Conservation (phyloP, 1,140 invertebrate genomes). For the Drosophila setifemur region DNA sequence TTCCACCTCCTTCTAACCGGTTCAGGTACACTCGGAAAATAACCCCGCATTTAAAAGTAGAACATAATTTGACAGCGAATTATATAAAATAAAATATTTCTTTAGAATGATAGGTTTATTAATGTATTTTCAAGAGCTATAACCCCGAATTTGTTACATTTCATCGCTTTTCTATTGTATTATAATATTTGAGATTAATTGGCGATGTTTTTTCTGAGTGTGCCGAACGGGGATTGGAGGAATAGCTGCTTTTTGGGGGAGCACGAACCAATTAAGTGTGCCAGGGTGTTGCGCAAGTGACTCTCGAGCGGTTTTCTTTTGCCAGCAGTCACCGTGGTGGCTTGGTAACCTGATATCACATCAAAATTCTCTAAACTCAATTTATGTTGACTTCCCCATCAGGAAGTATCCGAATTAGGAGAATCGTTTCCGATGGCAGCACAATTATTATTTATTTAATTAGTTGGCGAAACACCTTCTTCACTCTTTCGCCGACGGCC, state of each 20-base stretch:
- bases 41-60: too few relatives aligned
- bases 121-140: too few relatives aligned
- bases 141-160: too few relatives aligned
- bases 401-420: conserved; percentile 1
- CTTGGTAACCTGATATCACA: conserved; percentile 32
- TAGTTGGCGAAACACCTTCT: conserved; percentile 10
- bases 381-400: conserved; percentile 20
- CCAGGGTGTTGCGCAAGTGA: conserved; percentile 52
- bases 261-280: conserved; percentile 52
- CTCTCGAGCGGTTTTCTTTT: conserved; percentile 52
- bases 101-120: too few relatives aligned
- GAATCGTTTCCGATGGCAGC: conserved; percentile 11
- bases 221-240: too few relatives aligned
- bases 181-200: too few relatives aligned
- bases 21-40: too few relatives aligned
- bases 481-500: not conserved
- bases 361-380: conserved; percentile 27
- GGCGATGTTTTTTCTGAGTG: too few relatives aligned
- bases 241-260: not conserved
- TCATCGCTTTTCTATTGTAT: too few relatives aligned
- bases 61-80: too few relatives aligned
- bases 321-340: conserved; percentile 48
- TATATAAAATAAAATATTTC: too few relatives aligned
- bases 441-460: conserved; percentile 37
- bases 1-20: too few relatives aligned